Evolutionary conservation across 2,797 vertebrate genomes (phyloP).

Genomic region (Mus spretus): DNA sequence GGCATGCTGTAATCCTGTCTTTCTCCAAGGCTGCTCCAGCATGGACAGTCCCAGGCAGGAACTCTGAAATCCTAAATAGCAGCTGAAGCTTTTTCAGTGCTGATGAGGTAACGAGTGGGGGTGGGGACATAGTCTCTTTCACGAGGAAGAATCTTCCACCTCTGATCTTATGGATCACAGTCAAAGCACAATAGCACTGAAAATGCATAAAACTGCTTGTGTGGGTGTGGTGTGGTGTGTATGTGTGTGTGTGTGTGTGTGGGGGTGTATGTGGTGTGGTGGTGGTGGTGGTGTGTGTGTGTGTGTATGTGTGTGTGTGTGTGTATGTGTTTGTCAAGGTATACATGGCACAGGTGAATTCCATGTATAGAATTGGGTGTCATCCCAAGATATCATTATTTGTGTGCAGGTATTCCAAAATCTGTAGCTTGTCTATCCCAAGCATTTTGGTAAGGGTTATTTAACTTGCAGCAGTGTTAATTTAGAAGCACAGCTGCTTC

Average conservation of each 20-base stretch:
- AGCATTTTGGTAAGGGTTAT: neutral
- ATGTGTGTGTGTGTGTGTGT: neutral
- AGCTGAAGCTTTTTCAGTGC: neutral
- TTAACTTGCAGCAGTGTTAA: neutral
- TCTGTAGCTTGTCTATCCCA: neutral
- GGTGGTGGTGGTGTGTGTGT: no score
- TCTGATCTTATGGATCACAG: neutral
- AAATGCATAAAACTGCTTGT: neutral
- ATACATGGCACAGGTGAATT: neutral
- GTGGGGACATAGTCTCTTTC: no score
- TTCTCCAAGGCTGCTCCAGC: neutral
- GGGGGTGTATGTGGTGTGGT: neutral
- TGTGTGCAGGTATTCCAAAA: neutral
- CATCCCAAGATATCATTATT: neutral
- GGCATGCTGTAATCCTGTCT: neutral
- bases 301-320: neutral
- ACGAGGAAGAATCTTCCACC: neutral
- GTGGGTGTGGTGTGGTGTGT: neutral
- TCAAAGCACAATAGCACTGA: neutral
- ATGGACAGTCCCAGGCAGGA: neutral
- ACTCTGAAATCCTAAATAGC: neutral
- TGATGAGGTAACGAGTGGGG: neutral
- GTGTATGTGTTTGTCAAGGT: no score
- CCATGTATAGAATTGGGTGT: neutral
- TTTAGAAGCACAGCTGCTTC: no score